Base-by-base conservation (phyloP, 2,797 vertebrate species). In the Ciconia nigra region DNA sequence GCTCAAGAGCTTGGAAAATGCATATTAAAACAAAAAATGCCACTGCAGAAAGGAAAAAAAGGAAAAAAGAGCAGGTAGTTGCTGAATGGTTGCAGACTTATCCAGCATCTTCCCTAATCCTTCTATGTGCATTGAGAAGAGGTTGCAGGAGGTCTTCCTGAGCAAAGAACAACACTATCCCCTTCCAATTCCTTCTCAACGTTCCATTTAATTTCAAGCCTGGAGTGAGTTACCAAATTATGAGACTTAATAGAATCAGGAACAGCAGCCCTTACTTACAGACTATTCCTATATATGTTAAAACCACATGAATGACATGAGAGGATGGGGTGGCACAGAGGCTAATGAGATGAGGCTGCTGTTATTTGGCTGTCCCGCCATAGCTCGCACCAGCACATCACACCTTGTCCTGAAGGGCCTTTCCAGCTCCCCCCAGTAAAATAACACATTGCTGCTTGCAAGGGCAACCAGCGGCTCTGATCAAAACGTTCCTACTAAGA, bases 341-440 rank as follows among this genome's bases (percentile, higher is more conserved):
- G 28, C 35, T 37, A 61, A 24, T 16, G 55, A 11, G 13, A 11
- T 1, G 16, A 65, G 5, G 51, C 41, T 59, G 51, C 25, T 37
- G 19, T 12, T 59, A 31, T 16, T 78, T 73, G 5, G 5, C 52
- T 3, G 1, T 58, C 52, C 26, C 3, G 0, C 63, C 0, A 0
- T 5, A 54, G 26, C 4, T 77, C 51, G 33, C 18, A 15, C 47
- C 47, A 54, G 39, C 31, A 39, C 47, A 39, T 42, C 58, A 19
- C 25, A 31, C 55, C 44, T 82, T 46, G 49, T 44, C 65, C 42
- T 46, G n/a, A 44, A 39, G 29, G 35, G 19, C 25, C 31, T 10
- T 51, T 55, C 47, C 61, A 81, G 35, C n/a, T 83, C 18, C 18
- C 13, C 21, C 8, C 41, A 33, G 17, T 47, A 51, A 46, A 80